Conservation (phyloP, 2,113 vertebrate species). For the Eptesicus fuscus region DNA sequence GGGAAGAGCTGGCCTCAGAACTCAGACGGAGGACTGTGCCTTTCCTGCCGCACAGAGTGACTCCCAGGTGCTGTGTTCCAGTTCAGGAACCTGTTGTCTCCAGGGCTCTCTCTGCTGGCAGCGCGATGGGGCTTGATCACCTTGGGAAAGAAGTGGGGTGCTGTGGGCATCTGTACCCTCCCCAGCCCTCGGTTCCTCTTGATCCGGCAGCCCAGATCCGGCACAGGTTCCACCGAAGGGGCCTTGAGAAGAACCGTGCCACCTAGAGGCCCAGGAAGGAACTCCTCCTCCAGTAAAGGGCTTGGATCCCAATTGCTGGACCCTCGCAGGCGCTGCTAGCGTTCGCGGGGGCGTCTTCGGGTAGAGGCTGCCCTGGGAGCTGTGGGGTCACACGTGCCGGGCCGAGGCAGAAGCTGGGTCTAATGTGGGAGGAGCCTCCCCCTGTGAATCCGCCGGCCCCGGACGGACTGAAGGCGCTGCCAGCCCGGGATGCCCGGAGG, state of each 20-base stretch:
- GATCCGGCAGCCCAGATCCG: not conserved
- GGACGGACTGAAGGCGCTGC: not conserved
- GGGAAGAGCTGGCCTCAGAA: not conserved
- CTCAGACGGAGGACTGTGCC: not conserved
- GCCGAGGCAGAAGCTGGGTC: not conserved
- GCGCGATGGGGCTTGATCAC: not conserved
- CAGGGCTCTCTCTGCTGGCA: not conserved
- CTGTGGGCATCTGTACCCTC: not conserved
- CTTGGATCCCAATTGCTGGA: not conserved
- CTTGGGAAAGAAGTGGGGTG: not conserved
- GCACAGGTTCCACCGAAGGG: accelerated
- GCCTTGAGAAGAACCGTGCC: not conserved
- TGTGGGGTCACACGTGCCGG: not conserved
- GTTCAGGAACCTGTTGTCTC: not conserved
- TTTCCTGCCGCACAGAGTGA: not conserved
- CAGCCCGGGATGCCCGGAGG: not conserved
- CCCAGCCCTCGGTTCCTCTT: too few relatives aligned
- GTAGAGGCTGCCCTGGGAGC: not conserved
- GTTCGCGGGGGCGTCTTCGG: not conserved
- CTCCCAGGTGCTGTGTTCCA: not conserved
- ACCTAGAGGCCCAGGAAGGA: slow-evolving; percentile 7
- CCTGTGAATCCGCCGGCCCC: not conserved
- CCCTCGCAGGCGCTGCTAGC: accelerated
- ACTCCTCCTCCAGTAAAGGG: not conserved
- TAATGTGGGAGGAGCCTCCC: not conserved